Evolutionary conservation across 1,140 invertebrate species (phyloP).

Genomic region (Drosophila nigrodunni): DNA sequence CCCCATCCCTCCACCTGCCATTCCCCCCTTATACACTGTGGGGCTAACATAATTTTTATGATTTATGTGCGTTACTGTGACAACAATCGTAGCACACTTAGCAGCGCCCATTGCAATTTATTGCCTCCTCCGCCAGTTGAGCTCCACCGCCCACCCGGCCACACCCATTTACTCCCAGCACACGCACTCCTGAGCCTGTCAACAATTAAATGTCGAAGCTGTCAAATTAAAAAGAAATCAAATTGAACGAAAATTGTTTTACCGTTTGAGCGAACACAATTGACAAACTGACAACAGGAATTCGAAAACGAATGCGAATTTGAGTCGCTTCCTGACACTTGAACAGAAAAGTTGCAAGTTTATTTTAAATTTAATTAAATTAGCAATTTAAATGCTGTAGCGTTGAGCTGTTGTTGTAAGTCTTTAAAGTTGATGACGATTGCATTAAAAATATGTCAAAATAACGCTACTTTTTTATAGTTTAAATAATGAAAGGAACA

Average conservation of each 20-base stretch:
- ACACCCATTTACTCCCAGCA: background rate
- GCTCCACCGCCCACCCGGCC: background rate
- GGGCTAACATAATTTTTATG: conserved; percentile 51
- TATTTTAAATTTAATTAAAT: background rate
- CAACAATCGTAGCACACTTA: conserved; percentile 61
- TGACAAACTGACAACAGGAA: conserved; percentile 47
- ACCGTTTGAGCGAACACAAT: conserved; percentile 44
- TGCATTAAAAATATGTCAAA: no score
- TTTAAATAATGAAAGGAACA: no score
- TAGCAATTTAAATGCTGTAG: background rate
- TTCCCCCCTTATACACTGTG: conserved; percentile 2
- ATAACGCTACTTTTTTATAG: no score
- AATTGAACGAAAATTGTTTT: conserved; percentile 53
- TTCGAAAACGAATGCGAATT: conserved; percentile 8
- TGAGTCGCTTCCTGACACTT: background rate
- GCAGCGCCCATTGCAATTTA: conserved; percentile 65
- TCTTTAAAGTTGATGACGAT: no score
- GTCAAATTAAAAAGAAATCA: conserved; percentile 58
- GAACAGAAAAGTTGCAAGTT: background rate
- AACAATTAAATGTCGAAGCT: conserved; percentile 64
- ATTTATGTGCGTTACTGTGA: conserved; percentile 49
- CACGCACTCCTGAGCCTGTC: conserved; percentile 32
- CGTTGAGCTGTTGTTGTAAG: no score
- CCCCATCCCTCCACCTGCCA: background rate
- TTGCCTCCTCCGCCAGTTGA: conserved; percentile 24